Conservation (phyloP, 2,797 vertebrate genomes). For the Prunella strophiata region DNA sequence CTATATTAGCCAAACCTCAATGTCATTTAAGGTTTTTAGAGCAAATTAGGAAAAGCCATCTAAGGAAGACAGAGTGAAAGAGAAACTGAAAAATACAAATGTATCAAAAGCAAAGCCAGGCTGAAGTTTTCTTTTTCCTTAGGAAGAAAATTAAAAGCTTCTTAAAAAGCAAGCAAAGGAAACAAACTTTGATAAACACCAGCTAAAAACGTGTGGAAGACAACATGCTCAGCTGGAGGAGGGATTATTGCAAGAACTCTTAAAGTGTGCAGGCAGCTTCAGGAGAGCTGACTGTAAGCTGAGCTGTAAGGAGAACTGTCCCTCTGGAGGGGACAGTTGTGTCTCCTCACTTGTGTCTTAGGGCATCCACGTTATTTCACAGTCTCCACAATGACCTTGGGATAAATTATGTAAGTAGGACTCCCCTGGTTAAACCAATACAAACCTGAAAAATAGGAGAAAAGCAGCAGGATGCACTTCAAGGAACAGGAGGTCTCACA, state of each 20-base stretch:
- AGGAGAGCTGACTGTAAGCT: neutral
- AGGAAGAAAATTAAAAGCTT: neutral
- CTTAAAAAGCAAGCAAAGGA: neutral
- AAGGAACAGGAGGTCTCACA: neutral
- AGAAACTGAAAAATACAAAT: neutral
- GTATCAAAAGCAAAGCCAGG: neutral
- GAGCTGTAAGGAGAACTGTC: neutral
- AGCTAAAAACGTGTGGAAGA: neutral
- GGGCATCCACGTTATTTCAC: neutral
- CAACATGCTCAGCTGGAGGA: neutral
- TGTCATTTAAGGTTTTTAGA: neutral
- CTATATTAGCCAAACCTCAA: neutral
- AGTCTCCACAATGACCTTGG: neutral
- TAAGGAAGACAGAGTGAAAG: neutral
- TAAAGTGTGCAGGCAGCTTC: neutral
- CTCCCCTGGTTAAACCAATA: neutral
- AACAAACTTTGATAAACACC: neutral
- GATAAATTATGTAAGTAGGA: neutral
- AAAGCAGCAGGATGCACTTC: neutral
- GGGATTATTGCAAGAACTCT: neutral
- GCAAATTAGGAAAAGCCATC: neutral
- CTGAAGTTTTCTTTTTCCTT: neutral
- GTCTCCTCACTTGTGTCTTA: rapidly evolving
- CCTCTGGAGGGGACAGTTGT: neutral
- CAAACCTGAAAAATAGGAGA: neutral